phyloP scores from a whole-genome alignment of 2,113 vertebrate genomes.

The Brienomyrus brachyistius region DNA sequence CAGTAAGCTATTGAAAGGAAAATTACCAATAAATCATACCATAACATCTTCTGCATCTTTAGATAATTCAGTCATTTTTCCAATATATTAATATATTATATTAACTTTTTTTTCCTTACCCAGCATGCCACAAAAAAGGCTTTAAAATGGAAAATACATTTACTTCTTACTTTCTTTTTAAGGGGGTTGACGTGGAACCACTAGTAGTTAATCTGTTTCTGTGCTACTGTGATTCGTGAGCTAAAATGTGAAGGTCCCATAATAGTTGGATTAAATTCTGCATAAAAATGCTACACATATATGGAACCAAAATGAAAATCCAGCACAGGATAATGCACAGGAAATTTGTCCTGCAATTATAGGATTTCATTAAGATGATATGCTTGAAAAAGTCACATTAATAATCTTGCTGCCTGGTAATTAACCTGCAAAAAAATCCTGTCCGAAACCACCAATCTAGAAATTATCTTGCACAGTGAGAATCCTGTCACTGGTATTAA shows the following conservation, averaged over 20 bases:
- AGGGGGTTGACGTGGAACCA: neutral
- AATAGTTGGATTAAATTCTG: neutral
- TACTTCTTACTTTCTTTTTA: neutral
- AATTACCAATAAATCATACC: neutral
- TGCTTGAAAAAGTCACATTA: neutral
- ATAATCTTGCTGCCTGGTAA: neutral
- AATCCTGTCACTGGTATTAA: neutral
- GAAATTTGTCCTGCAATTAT: neutral
- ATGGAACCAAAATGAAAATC: neutral
- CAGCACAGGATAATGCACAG: neutral
- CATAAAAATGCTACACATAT: neutral
- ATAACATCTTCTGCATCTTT: neutral
- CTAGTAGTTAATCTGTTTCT: neutral
- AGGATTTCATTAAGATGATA: neutral
- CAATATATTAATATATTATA: neutral
- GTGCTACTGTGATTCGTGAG: neutral
- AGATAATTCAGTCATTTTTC: neutral
- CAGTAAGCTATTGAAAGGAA: neutral
- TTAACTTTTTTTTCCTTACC: neutral
- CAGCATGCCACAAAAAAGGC: neutral
- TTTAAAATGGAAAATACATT: neutral
- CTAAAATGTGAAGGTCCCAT: neutral
- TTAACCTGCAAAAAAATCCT: neutral
- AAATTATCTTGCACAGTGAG: neutral
- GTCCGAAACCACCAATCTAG: neutral